These are phyloP conservation scores for Coptotermes formosanus DNA, from an alignment of 1,140 invertebrate species.

Conservation along the genomic window DNA sequence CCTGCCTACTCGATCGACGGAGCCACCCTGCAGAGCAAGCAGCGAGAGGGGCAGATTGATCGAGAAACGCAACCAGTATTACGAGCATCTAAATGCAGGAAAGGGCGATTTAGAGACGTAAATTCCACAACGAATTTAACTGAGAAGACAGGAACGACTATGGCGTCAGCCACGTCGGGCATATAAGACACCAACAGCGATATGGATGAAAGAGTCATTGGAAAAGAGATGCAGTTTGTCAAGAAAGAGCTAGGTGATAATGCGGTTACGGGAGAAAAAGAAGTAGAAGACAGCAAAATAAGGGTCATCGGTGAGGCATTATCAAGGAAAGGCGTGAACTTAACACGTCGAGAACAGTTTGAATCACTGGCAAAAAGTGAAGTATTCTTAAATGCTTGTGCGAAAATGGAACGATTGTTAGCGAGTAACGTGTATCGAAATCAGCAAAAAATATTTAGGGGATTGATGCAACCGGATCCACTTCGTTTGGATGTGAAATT, in stretches of 20 bases:
- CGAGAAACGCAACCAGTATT: constrained; percentile 61
- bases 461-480: constrained; percentile 58
- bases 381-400: constrained; percentile 52
- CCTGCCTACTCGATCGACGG: constrained; percentile 63
- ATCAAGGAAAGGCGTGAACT: not conserved
- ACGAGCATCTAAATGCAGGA: constrained; percentile 61
- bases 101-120: constrained; percentile 62
- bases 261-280: not conserved
- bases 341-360: not conserved
- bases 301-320: not conserved
- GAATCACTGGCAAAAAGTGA: not conserved
- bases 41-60: constrained; percentile 55
- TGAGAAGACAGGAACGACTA: constrained; percentile 60
- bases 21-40: constrained; percentile 58
- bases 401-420: constrained; percentile 65
- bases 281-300: not conserved
- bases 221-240: too few relatives aligned
- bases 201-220: not conserved
- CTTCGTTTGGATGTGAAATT: constrained; percentile 59
- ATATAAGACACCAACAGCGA: constrained; percentile 65
- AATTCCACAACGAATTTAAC: constrained; percentile 53
- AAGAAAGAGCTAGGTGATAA: not conserved
- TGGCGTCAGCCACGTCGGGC: constrained; percentile 60
- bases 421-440: constrained; percentile 62
- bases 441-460: constrained; percentile 65